Conservation (phyloP, 2,797 vertebrate genomes). For the Thaleichthys pacificus region DNA sequence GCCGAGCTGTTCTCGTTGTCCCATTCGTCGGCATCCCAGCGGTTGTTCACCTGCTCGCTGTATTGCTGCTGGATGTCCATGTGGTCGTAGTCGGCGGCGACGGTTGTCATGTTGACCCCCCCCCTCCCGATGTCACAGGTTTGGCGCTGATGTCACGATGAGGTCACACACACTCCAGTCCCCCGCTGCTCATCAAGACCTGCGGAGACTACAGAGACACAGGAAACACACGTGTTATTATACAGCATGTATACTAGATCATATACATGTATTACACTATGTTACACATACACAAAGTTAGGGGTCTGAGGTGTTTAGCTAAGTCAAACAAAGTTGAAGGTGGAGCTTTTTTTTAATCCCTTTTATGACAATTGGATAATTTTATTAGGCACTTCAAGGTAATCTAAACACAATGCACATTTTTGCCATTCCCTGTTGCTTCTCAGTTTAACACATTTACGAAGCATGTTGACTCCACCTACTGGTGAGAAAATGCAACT, state of each 20-base stretch:
- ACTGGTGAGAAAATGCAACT: constrained; percentile 20
- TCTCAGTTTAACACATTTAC: not conserved
- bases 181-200: constrained; percentile 70
- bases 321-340: too few relatives aligned
- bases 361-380: not conserved
- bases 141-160: constrained; percentile 21
- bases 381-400: not conserved
- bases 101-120: constrained; percentile 86
- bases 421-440: not conserved
- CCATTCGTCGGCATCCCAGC: constrained; percentile 96
- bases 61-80: constrained; percentile 97
- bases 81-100: constrained; percentile 91
- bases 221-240: not conserved
- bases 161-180: constrained; percentile 29
- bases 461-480: constrained; percentile 16
- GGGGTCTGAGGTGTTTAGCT: too few relatives aligned
- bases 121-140: constrained; percentile 61
- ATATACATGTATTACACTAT: not conserved
- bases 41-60: constrained; percentile 93
- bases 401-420: not conserved
- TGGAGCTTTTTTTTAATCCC: too few relatives aligned
- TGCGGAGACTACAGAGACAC: constrained; percentile 61
- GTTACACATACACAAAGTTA: not conserved
- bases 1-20: constrained; percentile 99
- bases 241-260: not conserved